Percentiles rank a stretch among this genome's conserved stretches.
Conservation (phyloP, 2,888 invertebrate species). For the Listrodromus nycthemerus region DNA sequence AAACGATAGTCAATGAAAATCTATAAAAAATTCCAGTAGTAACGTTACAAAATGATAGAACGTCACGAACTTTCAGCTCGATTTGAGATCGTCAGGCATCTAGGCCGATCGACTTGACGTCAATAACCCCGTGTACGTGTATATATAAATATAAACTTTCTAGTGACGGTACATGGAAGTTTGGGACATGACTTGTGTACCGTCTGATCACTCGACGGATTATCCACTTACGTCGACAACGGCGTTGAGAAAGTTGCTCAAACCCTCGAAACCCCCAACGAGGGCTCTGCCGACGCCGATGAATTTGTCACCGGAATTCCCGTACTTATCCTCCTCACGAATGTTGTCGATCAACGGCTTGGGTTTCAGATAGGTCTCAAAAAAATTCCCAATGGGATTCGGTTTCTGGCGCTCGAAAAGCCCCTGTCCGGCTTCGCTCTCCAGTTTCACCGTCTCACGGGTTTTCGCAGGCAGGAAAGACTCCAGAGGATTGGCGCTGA, state of each 20-base stretch:
- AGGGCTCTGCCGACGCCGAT: constrained; percentile 87
- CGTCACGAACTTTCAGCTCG: too few relatives aligned
- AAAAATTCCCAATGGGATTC: constrained; percentile 71
- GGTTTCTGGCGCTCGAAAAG: constrained; percentile 74
- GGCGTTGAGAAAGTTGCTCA: constrained; percentile 88
- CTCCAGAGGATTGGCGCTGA: constrained; percentile 48
- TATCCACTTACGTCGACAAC: constrained; percentile 86
- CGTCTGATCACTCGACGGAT: background rate
- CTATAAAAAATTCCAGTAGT: too few relatives aligned
- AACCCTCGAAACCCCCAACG: constrained; percentile 89
- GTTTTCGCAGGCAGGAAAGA: constrained; percentile 66
- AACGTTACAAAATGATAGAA: too few relatives aligned
- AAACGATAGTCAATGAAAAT: too few relatives aligned
- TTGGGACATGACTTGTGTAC: background rate
- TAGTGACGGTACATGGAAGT: constrained; percentile 1
- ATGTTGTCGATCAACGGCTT: constrained; percentile 91
- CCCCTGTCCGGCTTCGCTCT: constrained; percentile 74
- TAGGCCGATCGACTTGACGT: background rate
- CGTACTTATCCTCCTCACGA: constrained; percentile 91
- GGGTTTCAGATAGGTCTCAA: constrained; percentile 84
- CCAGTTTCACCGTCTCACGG: constrained; percentile 76
- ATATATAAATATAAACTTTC: constrained; percentile 27
- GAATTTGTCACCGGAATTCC: constrained; percentile 90
- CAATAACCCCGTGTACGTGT: background rate
- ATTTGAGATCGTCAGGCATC: too few relatives aligned